Base-by-base conservation (phyloP, 2,888 invertebrate genomes). In the Anthoptus insignis region DNA sequence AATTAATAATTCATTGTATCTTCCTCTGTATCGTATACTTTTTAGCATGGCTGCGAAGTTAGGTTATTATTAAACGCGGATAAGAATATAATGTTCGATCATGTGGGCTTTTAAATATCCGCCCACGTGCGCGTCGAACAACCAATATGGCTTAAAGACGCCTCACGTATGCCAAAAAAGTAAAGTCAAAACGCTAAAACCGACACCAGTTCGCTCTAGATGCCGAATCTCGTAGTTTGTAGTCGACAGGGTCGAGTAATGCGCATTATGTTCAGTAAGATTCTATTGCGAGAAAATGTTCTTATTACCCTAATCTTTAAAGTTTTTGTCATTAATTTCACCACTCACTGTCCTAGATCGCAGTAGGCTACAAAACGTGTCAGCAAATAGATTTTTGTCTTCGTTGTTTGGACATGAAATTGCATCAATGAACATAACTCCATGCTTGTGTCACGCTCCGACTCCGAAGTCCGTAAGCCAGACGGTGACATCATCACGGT, bases 401-500 rank as follows among this genome's bases (percentile, higher is more conserved):
- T 27, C n/a, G n/a, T 34, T 37, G 14, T 37, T 5, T 14, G 16
- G 8, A 47, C 13, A 34, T 61, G n/a, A 7, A 29, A 45, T 66
- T 66, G 53, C 66, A 66, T 34, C 42, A 66, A 68, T 63, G 19
- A 42, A 21, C 60, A 57, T 61, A 67, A 37, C 4, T 32, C 50
- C 37, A 54, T 64, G 64, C 64, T 73, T 72, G 67, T 72, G 73
- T 71, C 68, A 74, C 68, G 68, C 69, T 73, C 69, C 59, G 71
- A 63, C 70, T 66, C 74, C 75, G 74, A 72, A 66, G 67, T 27
- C 27, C 27, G 27, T 7, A 72, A 69, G 71, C 76, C 72, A 73
- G 78, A 73, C 74, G 72, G 74, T 81, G 81, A 84, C 81, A 82
- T 86, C 82, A 84, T 79, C 76, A 67, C 64, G 60, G 61, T 64